phyloP scores from a whole-genome alignment of 2,113 vertebrate species.

The Herpetotheres cachinnans region DNA sequence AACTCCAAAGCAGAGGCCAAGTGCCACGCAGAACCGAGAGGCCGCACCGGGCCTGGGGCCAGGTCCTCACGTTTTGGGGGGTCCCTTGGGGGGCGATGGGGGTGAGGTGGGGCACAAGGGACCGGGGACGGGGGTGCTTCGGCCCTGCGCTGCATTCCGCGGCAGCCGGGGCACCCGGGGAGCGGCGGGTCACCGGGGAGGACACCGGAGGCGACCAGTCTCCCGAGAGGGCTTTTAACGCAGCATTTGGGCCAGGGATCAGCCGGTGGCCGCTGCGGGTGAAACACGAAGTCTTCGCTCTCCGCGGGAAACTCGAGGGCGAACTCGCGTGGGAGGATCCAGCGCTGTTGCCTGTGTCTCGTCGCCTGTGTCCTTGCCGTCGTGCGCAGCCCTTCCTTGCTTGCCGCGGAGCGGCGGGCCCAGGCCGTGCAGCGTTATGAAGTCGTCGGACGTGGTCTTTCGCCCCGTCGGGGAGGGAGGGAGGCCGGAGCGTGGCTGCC shows the following conservation, averaged over 20 bases:
- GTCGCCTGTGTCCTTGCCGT: no score
- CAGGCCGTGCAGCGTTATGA: accelerated
- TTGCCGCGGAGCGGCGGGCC: not conserved
- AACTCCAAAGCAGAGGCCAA: not conserved
- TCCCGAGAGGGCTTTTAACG: not conserved
- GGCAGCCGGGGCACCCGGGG: not conserved
- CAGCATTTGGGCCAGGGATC: not conserved
- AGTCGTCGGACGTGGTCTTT: not conserved
- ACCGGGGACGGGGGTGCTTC: no score
- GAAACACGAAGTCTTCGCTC: not conserved
- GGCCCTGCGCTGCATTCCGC: not conserved
- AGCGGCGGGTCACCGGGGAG: not conserved
- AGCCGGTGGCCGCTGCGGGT: not conserved
- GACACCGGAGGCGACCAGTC: not conserved
- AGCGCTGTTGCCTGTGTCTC: accelerated
- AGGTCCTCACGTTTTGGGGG: not conserved
- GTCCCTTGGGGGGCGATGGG: accelerated
- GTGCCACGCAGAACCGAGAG: not conserved
- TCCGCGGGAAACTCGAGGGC: accelerated
- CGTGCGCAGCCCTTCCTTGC: not conserved
- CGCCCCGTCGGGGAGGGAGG: not conserved
- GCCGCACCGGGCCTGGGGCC: not conserved
- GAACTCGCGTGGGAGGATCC: not conserved
- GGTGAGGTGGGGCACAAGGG: not conserved
- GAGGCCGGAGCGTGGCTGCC: no score